A percentile compares a stretch with the other conserved stretches of the same genome.
phyloP scores from a whole-genome alignment of 2,888 invertebrate species.

The Caenorhabditis plicata region DNA sequence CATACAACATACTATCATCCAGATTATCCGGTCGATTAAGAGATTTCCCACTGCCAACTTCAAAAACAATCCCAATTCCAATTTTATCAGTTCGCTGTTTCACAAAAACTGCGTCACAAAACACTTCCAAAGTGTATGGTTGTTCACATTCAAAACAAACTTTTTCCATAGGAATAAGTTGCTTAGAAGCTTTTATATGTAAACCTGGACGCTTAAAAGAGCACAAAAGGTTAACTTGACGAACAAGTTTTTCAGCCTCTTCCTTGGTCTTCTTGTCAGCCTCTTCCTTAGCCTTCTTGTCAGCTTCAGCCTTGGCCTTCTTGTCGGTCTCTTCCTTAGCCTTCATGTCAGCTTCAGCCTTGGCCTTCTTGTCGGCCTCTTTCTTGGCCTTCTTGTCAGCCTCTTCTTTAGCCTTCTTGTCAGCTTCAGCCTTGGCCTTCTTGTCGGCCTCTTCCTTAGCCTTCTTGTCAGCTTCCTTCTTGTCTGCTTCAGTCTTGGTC shows the following conservation, averaged over 20 bases:
- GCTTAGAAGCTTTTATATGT: no score
- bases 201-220: no score
- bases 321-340: background rate
- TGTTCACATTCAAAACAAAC: slow-evolving; percentile 5
- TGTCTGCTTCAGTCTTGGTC: background rate
- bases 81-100: slow-evolving; percentile 43
- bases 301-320: slow-evolving; percentile 4
- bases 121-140: slow-evolving; percentile 25
- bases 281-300: slow-evolving; percentile 5
- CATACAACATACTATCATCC: slow-evolving; percentile 11
- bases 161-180: slow-evolving; percentile 3
- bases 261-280: slow-evolving; percentile 12
- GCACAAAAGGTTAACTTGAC: no score
- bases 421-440: background rate
- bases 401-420: slow-evolving; percentile 6
- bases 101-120: slow-evolving; percentile 26
- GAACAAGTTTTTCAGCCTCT: slow-evolving; percentile 3
- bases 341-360: background rate
- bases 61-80: slow-evolving; percentile 47
- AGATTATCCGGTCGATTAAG: slow-evolving; percentile 13
- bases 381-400: slow-evolving; percentile 13
- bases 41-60: slow-evolving; percentile 6
- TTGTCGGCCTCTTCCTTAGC: slow-evolving; percentile 4
- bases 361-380: slow-evolving; percentile 7
- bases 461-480: slow-evolving; percentile 1